Evolutionary conservation across 2,797 vertebrate species (phyloP), one percentile per base, ranked within the genome.

Genomic region (Aeoliscus strigatus): DNA sequence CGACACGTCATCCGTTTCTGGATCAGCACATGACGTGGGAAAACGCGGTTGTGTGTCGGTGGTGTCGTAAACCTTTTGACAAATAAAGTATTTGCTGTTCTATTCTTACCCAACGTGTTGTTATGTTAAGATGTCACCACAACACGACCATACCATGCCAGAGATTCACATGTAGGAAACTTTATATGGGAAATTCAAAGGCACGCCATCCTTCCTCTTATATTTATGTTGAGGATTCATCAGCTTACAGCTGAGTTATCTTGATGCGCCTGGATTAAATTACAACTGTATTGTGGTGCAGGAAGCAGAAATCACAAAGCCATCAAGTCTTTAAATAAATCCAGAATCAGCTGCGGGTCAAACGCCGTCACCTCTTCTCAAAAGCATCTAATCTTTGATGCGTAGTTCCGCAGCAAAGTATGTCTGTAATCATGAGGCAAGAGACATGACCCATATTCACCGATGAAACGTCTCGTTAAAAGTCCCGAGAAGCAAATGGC

Each of bases 361-460:
- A 59, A 54, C 66, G 57, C 47, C 40, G 55, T 54, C 51, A 28
- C 13, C 27, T 37, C 29, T 41, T 44, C 53, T 34, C 5, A 27
- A 52, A 63, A 70, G 60, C 59, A 27, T 58, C 46, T 73, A 66
- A 73, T 78, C 60, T 78, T 62, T 43, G 51, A 49, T 72, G 60
- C 46, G 50, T 56, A 49, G 30, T 39, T 12, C 15, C 39, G 47
- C 41, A 27, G 51, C 62, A 63, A 37, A 41, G 38, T 49, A 60
- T 62, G 45, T 75, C 66, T 70, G 62, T 40, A 21, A 14, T 68
- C 53, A 53, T 69, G 47, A 66, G 66, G 65, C 60, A 66, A 39
- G 34, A 46, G 70, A 57, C 38, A 30, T 75, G 81, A 80, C 72
- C 75, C 70, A 78, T 58, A 73, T 84, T 80, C 63, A 35, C 15